phyloP scores from a whole-genome alignment of 2,888 invertebrate species.

The Sycophila texana region DNA sequence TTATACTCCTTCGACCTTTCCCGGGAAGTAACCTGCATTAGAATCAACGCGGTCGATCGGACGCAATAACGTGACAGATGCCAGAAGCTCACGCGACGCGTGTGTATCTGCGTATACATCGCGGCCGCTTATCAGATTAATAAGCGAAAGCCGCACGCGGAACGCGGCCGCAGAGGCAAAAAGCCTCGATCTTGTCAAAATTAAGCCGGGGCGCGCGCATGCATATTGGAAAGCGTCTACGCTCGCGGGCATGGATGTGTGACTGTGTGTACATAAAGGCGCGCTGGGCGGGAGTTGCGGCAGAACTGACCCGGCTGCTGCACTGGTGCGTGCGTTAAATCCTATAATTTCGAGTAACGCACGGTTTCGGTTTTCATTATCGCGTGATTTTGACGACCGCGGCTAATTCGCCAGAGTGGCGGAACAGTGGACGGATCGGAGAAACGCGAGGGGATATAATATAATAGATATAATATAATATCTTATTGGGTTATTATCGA shows the following conservation, averaged over 20 bases:
- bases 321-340: slow-evolving; percentile 57
- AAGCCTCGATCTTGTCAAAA: slow-evolving; percentile 33
- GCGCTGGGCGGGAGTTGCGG: not conserved
- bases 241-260: not conserved
- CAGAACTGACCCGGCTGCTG: not conserved
- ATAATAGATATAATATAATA: no score
- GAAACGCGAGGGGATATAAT: slow-evolving; percentile 4
- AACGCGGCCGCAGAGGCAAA: slow-evolving; percentile 20
- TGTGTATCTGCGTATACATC: not conserved
- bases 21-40: slow-evolving; percentile 45
- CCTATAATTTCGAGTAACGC: slow-evolving; percentile 59
- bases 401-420: not conserved
- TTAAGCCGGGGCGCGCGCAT: slow-evolving; percentile 20
- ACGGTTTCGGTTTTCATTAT: slow-evolving; percentile 59
- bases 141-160: slow-evolving; percentile 3
- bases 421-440: not conserved
- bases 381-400: not conserved
- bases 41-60: slow-evolving; percentile 42
- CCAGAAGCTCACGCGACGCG: slow-evolving; percentile 31
- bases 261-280: no score
- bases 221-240: slow-evolving; percentile 13
- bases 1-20: slow-evolving; percentile 32
- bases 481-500: no score
- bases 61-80: slow-evolving; percentile 42
- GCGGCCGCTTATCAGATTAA: slow-evolving; percentile 49